Base-by-base conservation (phyloP, 2,113 vertebrate species). In the Charadrius vociferus region DNA sequence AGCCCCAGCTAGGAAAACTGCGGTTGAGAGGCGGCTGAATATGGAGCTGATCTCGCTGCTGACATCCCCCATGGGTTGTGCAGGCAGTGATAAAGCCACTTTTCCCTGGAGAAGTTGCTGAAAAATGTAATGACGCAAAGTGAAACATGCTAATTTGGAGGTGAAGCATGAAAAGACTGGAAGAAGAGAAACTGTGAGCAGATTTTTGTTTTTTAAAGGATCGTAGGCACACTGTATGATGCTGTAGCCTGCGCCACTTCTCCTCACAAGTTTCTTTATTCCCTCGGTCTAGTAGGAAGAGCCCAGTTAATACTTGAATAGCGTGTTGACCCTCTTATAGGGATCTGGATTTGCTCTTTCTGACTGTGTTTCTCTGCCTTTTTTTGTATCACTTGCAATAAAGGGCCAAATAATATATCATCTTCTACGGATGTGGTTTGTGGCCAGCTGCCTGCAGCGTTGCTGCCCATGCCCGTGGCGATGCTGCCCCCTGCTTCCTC, bases 121-220 rank as follows among this genome's bases (percentile, higher is more conserved):
- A 81, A 55, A 86, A 78, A 63, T 47, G 65, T 32, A 49, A 36
- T 94, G 79, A 72, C 2, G 21, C 79, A 82, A 29, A 92, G 71
- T 39, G 92, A 74, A 93, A 71, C 52, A 29, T 93, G 90, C 90
- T 82, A 65, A 50, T 93, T 88, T 85, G 85, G 90, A 90, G 85
- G 81, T 82, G 92, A 89, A 78, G 84, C 92, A 66, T 89, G 94
- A 93, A 77, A 62, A 82, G 88, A 32, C 47, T 82, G 77, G n/a
- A 39, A 72, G 58, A 71, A 67, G 68, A 26, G 63, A 81, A 95
- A 18, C 85, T 75, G 70, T 26, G 56, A 63, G 45, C 2, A 1
- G 61, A 8, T 45, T 71, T 47, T 81, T 52, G 3, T 39, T 49
- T 91, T 91, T 71, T 90, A 59, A 63, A 61, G 81, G 36, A 9